phyloP scores from a whole-genome alignment of 2,888 invertebrate genomes.

The Dorcus hopei region DNA sequence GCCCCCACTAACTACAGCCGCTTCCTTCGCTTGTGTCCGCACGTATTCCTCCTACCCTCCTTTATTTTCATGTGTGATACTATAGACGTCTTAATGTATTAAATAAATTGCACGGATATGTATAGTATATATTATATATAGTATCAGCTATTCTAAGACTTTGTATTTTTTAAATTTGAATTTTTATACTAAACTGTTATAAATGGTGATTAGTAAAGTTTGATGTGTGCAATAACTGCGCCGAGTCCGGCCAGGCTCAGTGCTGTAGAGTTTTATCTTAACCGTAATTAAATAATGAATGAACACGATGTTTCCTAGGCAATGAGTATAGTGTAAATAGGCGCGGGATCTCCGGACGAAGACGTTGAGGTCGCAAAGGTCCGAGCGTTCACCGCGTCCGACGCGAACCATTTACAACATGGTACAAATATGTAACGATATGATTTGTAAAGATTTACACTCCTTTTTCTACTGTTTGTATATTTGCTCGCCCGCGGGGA shows the following conservation, averaged over 20 bases:
- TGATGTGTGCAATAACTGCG: constrained; percentile 51
- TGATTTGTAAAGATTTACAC: constrained; percentile 52
- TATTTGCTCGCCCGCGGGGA: constrained; percentile 45
- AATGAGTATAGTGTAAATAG: constrained; percentile 37
- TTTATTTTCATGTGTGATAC: constrained; percentile 50
- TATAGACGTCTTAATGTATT: constrained; percentile 48
- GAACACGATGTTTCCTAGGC: constrained; percentile 44
- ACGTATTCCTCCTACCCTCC: constrained; percentile 40
- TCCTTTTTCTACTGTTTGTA: constrained; percentile 52
- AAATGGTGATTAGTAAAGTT: constrained; percentile 50
- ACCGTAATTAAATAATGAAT: constrained; percentile 31
- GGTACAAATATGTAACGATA: constrained; percentile 51
- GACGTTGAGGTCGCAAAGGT: constrained; percentile 5
- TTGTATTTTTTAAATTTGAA: constrained; percentile 54
- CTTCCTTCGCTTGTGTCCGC: constrained; percentile 40
- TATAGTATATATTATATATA: constrained; percentile 50
- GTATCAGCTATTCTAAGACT: constrained; percentile 52
- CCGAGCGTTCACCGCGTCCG: constrained; percentile 20
- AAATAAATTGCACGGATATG: constrained; percentile 51
- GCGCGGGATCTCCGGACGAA: constrained; percentile 30
- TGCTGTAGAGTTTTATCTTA: constrained; percentile 44
- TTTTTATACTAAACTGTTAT: constrained; percentile 54
- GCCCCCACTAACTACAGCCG: constrained; percentile 33
- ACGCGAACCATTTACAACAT: constrained; percentile 47
- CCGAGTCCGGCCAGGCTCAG: constrained; percentile 34